Conservation (phyloP, 2,888 invertebrate species). For the Yponomeuta evonymella region DNA sequence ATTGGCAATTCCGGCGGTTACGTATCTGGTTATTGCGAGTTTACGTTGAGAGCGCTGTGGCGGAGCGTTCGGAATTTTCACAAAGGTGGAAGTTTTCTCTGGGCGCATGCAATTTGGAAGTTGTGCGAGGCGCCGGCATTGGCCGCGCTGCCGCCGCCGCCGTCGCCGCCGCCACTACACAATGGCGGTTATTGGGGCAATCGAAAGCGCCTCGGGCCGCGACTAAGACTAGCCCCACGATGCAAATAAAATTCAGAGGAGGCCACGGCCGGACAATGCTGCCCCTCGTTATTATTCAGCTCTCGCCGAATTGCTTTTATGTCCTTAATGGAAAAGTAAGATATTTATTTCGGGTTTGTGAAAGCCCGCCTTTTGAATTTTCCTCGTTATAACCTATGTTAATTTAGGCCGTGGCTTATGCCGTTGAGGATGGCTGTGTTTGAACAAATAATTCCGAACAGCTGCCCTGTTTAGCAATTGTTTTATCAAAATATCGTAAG, state of each 20-base stretch:
- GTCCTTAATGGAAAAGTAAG: slow-evolving; percentile 52
- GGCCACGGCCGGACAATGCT: slow-evolving; percentile 65
- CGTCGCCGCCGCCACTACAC: slow-evolving; percentile 39
- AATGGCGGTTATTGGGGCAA: slow-evolving; percentile 69
- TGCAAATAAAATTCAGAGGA: slow-evolving; percentile 69
- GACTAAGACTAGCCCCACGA: slow-evolving; percentile 56
- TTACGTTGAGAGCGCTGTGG: slow-evolving; percentile 55
- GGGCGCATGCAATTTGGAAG: slow-evolving; percentile 61
- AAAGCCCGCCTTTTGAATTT: slow-evolving; percentile 55
- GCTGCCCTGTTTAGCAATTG: slow-evolving; percentile 1
- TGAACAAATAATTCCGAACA: slow-evolving; percentile 20
- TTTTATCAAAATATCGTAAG: neutral
- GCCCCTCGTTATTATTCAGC: slow-evolving; percentile 73
- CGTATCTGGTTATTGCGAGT: slow-evolving; percentile 54
- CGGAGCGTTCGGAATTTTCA: slow-evolving; percentile 57
- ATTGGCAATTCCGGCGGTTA: slow-evolving; percentile 53
- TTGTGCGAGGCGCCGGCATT: slow-evolving; percentile 44
- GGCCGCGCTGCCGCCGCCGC: slow-evolving; percentile 26
- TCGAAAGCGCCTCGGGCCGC: slow-evolving; percentile 40
- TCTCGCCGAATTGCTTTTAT: slow-evolving; percentile 73
- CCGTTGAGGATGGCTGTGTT: slow-evolving; percentile 37
- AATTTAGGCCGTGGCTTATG: slow-evolving; percentile 35
- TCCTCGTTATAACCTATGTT: slow-evolving; percentile 45
- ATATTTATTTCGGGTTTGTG: slow-evolving; percentile 56
- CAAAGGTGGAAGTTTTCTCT: slow-evolving; percentile 64